Percentiles rank a stretch among this genome's conserved stretches.
These are phyloP conservation scores for Glaucomys volans DNA, from an alignment of 2,113 vertebrate genomes.

Conservation along the genomic window DNA sequence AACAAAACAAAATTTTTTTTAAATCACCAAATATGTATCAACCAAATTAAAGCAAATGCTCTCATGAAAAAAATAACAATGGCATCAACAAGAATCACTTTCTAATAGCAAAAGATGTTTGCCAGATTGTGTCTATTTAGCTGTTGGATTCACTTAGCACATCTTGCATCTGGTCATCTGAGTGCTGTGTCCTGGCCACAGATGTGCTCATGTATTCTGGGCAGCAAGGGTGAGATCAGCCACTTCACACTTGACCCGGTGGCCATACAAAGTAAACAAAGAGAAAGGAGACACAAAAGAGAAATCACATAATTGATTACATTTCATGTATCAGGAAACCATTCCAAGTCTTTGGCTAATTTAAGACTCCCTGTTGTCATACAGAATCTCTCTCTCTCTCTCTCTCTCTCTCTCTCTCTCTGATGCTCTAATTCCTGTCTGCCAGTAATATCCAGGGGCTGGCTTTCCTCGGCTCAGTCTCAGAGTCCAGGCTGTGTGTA, in stretches of 20 bases:
- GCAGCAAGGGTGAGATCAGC: slow-evolving; percentile 61
- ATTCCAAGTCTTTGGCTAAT: slow-evolving; percentile 73
- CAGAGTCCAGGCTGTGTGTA: background rate
- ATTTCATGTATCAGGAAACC: slow-evolving; percentile 53
- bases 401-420: slow-evolving; percentile 14
- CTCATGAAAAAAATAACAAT: background rate
- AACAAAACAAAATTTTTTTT: too few species aligned
- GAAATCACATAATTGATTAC: slow-evolving; percentile 51
- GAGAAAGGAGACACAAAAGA: slow-evolving; percentile 44
- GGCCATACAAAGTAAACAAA: slow-evolving; percentile 75
- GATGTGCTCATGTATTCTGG: slow-evolving; percentile 30
- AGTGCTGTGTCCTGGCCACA: slow-evolving; percentile 8
- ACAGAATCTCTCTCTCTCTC: slow-evolving; percentile 20
- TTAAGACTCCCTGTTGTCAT: slow-evolving; percentile 65
- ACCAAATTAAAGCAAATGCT: background rate
- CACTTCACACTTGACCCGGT: slow-evolving; percentile 67
- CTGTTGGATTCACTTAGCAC: slow-evolving; percentile 30
- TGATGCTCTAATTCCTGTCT: background rate
- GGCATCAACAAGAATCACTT: background rate
- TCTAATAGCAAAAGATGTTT: background rate
- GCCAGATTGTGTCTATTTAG: slow-evolving; percentile 40
- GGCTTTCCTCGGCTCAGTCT: slow-evolving; percentile 4
- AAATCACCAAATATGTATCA: background rate
- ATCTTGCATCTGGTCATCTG: slow-evolving; percentile 28
- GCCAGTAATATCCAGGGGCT: background rate